These are phyloP conservation scores for Lemur catta DNA, from an alignment of 2,797 vertebrate species.

Conservation along the genomic window DNA sequence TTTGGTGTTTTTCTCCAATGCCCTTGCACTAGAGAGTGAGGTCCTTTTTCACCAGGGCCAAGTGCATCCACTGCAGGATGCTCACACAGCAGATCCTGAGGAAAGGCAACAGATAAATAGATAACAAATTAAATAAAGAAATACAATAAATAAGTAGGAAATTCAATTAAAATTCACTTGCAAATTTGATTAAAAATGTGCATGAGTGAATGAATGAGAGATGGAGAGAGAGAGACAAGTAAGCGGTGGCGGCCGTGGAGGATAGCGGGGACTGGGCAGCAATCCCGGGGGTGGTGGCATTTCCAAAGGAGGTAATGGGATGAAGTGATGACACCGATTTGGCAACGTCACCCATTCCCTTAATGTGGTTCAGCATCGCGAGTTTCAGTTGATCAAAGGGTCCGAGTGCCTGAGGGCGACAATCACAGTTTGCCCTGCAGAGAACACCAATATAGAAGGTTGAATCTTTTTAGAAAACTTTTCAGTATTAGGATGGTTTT, in stretches of 20 bases:
- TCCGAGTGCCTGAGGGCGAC: not conserved
- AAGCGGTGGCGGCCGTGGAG: not conserved
- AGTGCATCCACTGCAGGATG: not conserved
- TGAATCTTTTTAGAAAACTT: not conserved
- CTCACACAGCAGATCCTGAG: not conserved
- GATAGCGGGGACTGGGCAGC: not conserved
- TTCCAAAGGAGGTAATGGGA: not conserved
- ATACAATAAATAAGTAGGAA: not conserved
- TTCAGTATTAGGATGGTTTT: not conserved
- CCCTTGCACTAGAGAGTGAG: not conserved
- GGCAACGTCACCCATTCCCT: not conserved
- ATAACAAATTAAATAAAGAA: not conserved
- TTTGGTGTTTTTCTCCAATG: not conserved
- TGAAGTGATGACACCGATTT: accelerated
- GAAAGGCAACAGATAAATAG: not conserved
- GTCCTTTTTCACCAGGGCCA: not conserved
- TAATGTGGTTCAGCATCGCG: accelerated
- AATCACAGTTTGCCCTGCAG: not conserved
- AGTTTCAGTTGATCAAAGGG: not conserved
- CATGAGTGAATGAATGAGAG: not conserved
- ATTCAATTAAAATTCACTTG: not conserved
- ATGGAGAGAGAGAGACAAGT: not conserved
- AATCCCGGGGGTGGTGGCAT: not conserved
- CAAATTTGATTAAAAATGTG: not conserved
- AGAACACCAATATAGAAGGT: not conserved